Base-by-base conservation (phyloP, 2,888 invertebrate species). In the Ophion slaviceki region DNA sequence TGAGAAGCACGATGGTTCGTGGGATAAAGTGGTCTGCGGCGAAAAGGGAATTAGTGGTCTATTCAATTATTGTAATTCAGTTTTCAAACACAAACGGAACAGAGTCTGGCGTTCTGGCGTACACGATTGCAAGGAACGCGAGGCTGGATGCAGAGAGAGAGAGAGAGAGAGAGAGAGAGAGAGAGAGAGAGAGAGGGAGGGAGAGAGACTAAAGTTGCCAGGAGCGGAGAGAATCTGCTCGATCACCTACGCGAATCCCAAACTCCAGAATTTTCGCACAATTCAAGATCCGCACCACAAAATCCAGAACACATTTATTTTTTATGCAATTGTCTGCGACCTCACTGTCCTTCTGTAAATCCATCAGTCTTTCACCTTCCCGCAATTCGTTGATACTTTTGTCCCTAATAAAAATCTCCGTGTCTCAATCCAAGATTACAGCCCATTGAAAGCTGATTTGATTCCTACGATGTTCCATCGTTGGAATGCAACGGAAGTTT, bases 11-110 rank as follows among this genome's bases (percentile, higher is more conserved):
- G 59, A 81, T 61, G 40, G 17, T n/a, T 67, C 36, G 14, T 67
- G 57, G 36, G 45, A n/a, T 17, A 24, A 71, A 75, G 71, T 67
- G 85, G 74, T 80, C 76, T 85, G 80, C 75, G 80, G 85, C 85
- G 83, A 87, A 89, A 89, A 92, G 91, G 89, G 91, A 93, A 92
- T 93, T 92, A 93, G 91, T 86, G 92, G 92, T 92, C 91, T 92
- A 93, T 93, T 93, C 92, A 92, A 93, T 93, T 93, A 93, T 93
- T 92, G 92, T 93, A 93, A 93, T 93, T 93, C 92, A 92, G 92
- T 92, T 93, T 90, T 88, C 91, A 90, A 93, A 93, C 91, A 91
- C 92, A 93, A 93, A 93, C 91, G 92, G 90, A 93, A 86, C 80
- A 78, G 78, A 72, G 71, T 72, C 80, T 74, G 88, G 80, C 75